phyloP scores from a whole-genome alignment of 2,888 invertebrate genomes.

The Andrena haemorrhoa region DNA sequence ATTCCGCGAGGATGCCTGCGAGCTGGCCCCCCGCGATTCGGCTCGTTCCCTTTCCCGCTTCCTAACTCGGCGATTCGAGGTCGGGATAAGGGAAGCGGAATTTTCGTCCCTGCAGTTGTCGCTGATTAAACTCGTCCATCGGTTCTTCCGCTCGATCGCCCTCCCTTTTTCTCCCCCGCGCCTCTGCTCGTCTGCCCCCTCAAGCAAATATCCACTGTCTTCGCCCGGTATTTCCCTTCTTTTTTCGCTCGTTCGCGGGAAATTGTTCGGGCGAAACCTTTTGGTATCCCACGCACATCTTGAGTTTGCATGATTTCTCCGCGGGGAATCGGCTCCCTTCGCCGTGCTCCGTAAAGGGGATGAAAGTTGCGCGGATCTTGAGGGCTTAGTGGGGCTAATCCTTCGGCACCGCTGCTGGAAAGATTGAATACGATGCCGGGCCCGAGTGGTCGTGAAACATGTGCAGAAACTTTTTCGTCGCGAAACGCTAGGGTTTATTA shows the following conservation, averaged over 20 bases:
- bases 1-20: conserved; percentile 9
- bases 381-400: conserved; percentile 55
- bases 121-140: conserved; percentile 69
- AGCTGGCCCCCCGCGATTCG: conserved; percentile 18
- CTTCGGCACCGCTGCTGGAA: conserved; percentile 30
- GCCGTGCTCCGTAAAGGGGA: conserved; percentile 20
- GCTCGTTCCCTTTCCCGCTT: conserved; percentile 2
- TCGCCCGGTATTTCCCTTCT: neutral
- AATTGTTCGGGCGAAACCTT: neutral
- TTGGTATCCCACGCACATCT: neutral
- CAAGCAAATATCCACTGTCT: conserved; percentile 34
- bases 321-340: conserved; percentile 40
- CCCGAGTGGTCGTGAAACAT: conserved; percentile 32
- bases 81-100: conserved; percentile 42
- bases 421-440: conserved; percentile 46
- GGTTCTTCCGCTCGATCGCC: conserved; percentile 62
- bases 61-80: conserved; percentile 36
- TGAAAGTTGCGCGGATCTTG: conserved; percentile 48
- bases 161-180: conserved; percentile 2
- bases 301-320: conserved; percentile 54
- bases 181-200: neutral
- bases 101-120: conserved; percentile 60
- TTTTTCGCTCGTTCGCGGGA: neutral
- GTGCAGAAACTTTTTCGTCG: conserved; percentile 46
- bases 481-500: conserved; percentile 28